Base-by-base conservation (phyloP, 2,888 invertebrate genomes). In the Poecilobothrus nobilitatus region DNA sequence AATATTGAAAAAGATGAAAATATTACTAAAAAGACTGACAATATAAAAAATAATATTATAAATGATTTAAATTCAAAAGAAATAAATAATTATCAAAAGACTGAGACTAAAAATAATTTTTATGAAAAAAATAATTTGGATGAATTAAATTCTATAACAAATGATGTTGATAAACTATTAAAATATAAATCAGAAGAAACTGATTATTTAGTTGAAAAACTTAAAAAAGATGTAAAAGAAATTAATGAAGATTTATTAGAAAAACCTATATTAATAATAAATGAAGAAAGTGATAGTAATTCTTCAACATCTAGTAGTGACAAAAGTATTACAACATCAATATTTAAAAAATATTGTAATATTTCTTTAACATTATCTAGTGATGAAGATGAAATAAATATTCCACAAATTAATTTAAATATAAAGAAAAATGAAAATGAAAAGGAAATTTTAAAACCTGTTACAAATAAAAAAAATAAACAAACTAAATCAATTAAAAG, bases 191-290 rank as follows among this genome's bases (percentile, higher is more conserved):
- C 68, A 61, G 77, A 78, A 67, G 68, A 68, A 62, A 72, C 72
- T 6, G 70, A 71, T 65, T 67, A 70, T 69, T 68, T 72, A 61
- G 72, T 80, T 69, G 79, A 79, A 70, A 77, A 78, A 61, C 71
- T 80, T 69, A 76, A 78, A 44, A 76, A 77, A 71, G 79, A 77
- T 70, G 78, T 79, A 22, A 77, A 76, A 66, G 77, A 79, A 75
- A 80, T 80, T 73, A 80, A 80, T 76, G 77, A 80, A 75, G 79
- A 80, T 75, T 78, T 78, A 74, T 73, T 79, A 68, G 5, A 33
- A 22, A 27, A 61, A 34, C 34, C n/a, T 12, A 6, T 53, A 33
- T 37, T 65, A 10, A 22, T 62, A 66, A 10, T 44, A 62, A 61
- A 22, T 65, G 66, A 61, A 34, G 68, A 33, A 37, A 61, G 63